phyloP scores from a whole-genome alignment of 2,888 invertebrate species.

The Catocala fraxini region DNA sequence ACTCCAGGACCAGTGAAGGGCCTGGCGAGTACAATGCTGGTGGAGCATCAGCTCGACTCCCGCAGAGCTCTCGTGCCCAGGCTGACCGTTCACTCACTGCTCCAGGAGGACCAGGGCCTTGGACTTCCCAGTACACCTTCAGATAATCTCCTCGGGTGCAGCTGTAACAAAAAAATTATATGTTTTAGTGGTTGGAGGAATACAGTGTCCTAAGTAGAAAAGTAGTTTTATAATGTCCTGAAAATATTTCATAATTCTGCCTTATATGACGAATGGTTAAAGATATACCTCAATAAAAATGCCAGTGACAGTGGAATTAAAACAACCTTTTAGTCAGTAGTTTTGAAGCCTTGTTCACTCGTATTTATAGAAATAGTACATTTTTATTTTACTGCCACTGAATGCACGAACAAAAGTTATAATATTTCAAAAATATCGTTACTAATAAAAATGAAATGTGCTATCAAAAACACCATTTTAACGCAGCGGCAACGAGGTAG shows the following conservation, averaged over 20 bases:
- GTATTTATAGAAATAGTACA: no score
- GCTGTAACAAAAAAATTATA: conserved; percentile 84
- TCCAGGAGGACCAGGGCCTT: conserved; percentile 90
- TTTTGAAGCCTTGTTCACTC: no score
- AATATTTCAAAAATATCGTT: conserved; percentile 6
- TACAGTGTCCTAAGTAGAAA: no score
- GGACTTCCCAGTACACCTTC: conserved; percentile 93
- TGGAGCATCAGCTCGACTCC: conserved; percentile 90
- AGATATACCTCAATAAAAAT: neutral
- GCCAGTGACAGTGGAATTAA: no score
- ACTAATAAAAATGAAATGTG: conserved; percentile 37
- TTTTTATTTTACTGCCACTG: no score
- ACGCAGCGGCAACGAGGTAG: conserved; percentile 26
- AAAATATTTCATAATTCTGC: no score
- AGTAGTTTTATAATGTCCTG: no score
- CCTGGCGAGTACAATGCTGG: conserved; percentile 92
- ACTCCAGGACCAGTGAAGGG: conserved; percentile 91
- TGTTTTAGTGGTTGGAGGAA: neutral
- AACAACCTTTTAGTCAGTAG: no score
- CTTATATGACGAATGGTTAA: no score
- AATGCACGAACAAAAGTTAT: neutral
- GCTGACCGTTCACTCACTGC: conserved; percentile 92
- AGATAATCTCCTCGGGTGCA: conserved; percentile 92
- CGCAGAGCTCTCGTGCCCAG: conserved; percentile 92
- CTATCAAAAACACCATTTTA: conserved; percentile 22